Base-by-base conservation (phyloP, 1,140 invertebrate species). In the Pseudomyrmex concolor region DNA sequence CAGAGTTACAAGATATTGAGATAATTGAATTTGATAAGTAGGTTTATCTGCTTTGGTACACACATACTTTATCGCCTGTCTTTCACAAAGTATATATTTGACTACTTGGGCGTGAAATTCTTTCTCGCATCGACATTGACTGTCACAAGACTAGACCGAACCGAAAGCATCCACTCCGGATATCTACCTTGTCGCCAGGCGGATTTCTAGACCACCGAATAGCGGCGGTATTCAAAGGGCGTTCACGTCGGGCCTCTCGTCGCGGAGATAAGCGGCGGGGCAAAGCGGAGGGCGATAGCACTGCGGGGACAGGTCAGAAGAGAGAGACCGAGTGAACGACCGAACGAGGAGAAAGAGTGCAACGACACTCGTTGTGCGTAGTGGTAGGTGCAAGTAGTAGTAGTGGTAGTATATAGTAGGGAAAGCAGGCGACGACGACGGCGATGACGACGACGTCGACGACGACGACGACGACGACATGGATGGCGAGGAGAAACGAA, bases 191-290 rank as follows among this genome's bases (percentile, higher is more conserved):
- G 64, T 57, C 60, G 15, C 12, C 54, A 34, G 54, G 19, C 43
- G 17, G 64, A 71, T 80, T 80, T 80, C 76, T 80, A 80, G 22
- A 80, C 34, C 55, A 12, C 66, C 76, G 66, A 71, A 80, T 80
- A 80, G 76, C 76, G 51, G 43, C 22, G 43, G 76, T 71, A 80
- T 80, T 80, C 54, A 80, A 80, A 71, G 76, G 66, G 50, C 76
- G 54, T 80, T 80, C 66, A 71, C 76, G 54, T 80, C 51, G 43
- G 48, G 51, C 51, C 19, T 59, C 51, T 67, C 50, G 51, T 57
- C 43, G 66, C 22, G 57, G 55, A 57, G 70, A 76, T 76, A 76
- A 76, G 60, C 34, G 34, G 5, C 34, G 34, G 34, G 34, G 1
- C 19, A 45, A 25, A n/a, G 19, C 7, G 19, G 19, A 43, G 57